Evolutionary conservation across 2,888 invertebrate species (phyloP).

Genomic region (Corythucha ciliata): DNA sequence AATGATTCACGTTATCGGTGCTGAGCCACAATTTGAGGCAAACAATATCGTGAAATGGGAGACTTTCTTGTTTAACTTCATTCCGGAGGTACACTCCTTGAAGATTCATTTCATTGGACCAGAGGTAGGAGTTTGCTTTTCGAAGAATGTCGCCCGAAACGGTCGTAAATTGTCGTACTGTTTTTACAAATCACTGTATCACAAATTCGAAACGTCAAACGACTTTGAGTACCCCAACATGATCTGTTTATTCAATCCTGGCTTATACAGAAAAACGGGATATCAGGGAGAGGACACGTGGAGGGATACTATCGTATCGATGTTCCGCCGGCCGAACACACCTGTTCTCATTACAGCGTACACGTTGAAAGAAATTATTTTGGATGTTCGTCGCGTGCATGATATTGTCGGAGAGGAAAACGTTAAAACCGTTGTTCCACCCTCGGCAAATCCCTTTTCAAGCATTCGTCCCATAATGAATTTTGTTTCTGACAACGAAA

Average conservation of each 20-base stretch:
- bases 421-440: constrained; percentile 44
- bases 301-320: constrained; percentile 53
- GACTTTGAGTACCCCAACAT: constrained; percentile 38
- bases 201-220: constrained; percentile 38
- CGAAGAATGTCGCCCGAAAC: constrained; percentile 44
- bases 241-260: constrained; percentile 63
- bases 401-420: constrained; percentile 44
- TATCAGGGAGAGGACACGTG: constrained; percentile 56
- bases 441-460: constrained; percentile 54
- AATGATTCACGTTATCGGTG: constrained; percentile 51
- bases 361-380: constrained; percentile 54
- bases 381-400: constrained; percentile 52
- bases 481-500: constrained; percentile 61
- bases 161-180: constrained; percentile 45
- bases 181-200: constrained; percentile 44
- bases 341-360: constrained; percentile 59
- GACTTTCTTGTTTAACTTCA: constrained; percentile 55
- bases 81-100: constrained; percentile 48
- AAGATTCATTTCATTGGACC: constrained; percentile 56
- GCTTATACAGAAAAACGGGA: constrained; percentile 56
- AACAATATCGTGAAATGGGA: constrained; percentile 62
- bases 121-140: constrained; percentile 40
- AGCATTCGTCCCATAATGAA: constrained; percentile 63
- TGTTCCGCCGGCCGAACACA: constrained; percentile 46
- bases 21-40: constrained; percentile 63